These are phyloP conservation scores for Tetraneura akinire DNA, from an alignment of 1,140 invertebrate genomes.

Conservation along the genomic window DNA sequence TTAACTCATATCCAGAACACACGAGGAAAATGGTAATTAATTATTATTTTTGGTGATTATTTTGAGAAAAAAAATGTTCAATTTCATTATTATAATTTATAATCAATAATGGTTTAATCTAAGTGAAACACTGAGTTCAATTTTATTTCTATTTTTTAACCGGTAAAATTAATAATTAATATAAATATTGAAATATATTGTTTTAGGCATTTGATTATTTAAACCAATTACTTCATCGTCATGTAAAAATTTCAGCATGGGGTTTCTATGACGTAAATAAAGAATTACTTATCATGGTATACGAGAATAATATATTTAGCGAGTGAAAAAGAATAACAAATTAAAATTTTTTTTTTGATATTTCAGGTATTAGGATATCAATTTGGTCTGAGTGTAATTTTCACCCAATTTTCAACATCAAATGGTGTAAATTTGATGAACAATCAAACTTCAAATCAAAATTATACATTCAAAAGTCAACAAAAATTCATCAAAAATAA, in stretches of 20 bases:
- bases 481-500: too few relatives aligned
- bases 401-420: neutral
- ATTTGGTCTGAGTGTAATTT: slow-evolving; percentile 1
- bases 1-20: neutral
- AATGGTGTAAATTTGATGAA: neutral
- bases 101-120: too few relatives aligned
- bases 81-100: too few relatives aligned
- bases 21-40: neutral
- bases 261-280: slow-evolving; percentile 21
- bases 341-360: neutral
- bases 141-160: neutral
- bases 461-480: neutral
- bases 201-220: slow-evolving; percentile 19
- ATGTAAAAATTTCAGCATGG: slow-evolving; percentile 10
- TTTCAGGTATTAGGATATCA: slow-evolving; percentile 7
- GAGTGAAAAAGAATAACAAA: neutral
- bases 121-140: too few relatives aligned
- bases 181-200: too few relatives aligned
- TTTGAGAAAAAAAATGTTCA: neutral
- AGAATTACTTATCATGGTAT: slow-evolving; percentile 14
- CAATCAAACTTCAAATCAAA: neutral
- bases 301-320: neutral
- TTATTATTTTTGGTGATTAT: neutral
- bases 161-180: too few relatives aligned
- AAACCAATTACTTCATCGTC: slow-evolving; percentile 12